Evolutionary conservation across 2,888 invertebrate species (phyloP), one percentile per base, ranked within the genome.

Genomic region (Diloba caeruleocephala): DNA sequence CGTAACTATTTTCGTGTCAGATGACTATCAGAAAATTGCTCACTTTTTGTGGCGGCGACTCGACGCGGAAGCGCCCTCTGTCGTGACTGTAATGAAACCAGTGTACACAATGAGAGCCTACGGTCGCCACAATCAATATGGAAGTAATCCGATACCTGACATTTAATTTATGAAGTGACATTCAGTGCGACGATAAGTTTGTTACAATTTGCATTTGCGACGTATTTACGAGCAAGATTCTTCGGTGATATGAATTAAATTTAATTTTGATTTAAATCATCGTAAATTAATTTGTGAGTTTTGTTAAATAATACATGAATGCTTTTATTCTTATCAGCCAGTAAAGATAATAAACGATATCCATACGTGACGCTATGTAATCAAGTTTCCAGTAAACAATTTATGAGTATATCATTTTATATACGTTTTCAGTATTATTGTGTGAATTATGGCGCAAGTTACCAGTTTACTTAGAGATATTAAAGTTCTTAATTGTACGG

Each of bases 11-110:
- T 81, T 81, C 88, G 81, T 89, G 88, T 86, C 85, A 82, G 90
- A 89, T 92, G 78, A 63, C 76, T 90, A 92, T 92, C 92, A 90
- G 89, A 88, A 91, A 92, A 92, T 91, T 91, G 89, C 82, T 88
- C 82, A 87, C 81, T 88, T 89, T 81, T 88, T 85, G 86, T 87
- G 82, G 80, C 86, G 83, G 76, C 79, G 81, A 79, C 61, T 62
- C 77, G 79, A 58, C 69, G 74, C 76, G 80, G 80, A 75, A 77
- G 82, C 82, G 79, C 81, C 84, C 81, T 78, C 74, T 83, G 76
- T 78, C 81, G 84, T 84, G 84, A 81, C 82, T 78, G 71, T 79
- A 82, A 82, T 83, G 75, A 76, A 82, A 76, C 78, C 74, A 66
- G 33, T 56, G 42, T 48, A 68, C 48, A 67, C 59, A 67, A 60